Base-by-base conservation (phyloP, 2,888 invertebrate species). In the Phyto melanocephala region DNA sequence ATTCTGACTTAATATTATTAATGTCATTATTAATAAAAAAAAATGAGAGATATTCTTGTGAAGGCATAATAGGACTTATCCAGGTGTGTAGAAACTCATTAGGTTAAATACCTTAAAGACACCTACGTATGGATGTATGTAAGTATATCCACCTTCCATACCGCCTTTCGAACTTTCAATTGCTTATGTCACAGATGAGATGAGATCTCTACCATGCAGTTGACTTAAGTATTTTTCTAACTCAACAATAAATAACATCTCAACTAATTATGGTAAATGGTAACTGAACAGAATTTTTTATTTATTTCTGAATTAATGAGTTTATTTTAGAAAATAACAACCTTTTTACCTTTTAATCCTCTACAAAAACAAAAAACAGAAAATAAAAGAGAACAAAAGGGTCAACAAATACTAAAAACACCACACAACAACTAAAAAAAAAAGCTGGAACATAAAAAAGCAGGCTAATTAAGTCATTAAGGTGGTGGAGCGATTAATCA, bases 401-500 rank as follows among this genome's bases (percentile, higher is more conserved):
- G 65, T 52, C 50, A 67, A 52, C 50, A 33, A 60, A 11, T 20
- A 63, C 22, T 37, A 10, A 58, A 37, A 52, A 40, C 54, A 15
- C 52, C 0, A 35, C n/a, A n/a, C n/a, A n/a, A n/a, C n/a, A 17
- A 33, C 28, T 11, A 17, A 45, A 56, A 67, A 77, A 79, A 75
- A 52, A 17, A 56, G 24, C 6, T 52, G 45, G 42, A 60, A 33
- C 47, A 45, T 6, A 6, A 78, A 70, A 28, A 67, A 71, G 3
- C 71, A 13, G 56, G 54, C 82, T 82, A 82, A 82, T 82, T 82
- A 82, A 82, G 82, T 76, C 79, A 76, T 82, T 82, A 62, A 76
- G 82, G 82, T 79, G 82, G 79, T 82, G 76, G 20, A 54, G 75
- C 65, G 71, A 82, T 79, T 82, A 82, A 82, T 82, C 82, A 82